Evolutionary conservation across 2,888 invertebrate species (phyloP).

Genomic region (Melinaea marsaeus): DNA sequence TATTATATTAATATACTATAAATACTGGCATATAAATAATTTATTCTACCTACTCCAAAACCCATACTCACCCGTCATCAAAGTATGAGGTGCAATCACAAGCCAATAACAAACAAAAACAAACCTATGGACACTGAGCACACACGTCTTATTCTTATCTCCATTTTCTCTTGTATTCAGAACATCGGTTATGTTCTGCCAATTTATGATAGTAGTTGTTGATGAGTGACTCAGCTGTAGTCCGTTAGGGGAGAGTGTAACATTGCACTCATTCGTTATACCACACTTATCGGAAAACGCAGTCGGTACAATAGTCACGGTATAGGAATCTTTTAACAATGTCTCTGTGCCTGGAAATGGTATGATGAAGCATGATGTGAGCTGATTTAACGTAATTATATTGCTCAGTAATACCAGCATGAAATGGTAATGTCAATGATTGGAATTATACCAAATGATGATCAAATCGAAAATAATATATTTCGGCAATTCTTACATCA

Average conservation of each 20-base stretch:
- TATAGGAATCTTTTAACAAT: conserved; percentile 71
- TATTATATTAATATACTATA: background rate
- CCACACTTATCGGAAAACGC: conserved; percentile 80
- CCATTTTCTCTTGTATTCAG: conserved; percentile 70
- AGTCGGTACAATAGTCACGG: conserved; percentile 80
- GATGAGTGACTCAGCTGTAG: conserved; percentile 75
- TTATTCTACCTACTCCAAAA: background rate
- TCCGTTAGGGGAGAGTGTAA: conserved; percentile 75
- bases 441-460: conserved; percentile 15
- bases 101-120: conserved; percentile 34
- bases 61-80: background rate
- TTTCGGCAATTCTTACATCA: no score
- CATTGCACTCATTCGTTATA: conserved; percentile 76
- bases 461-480: conserved; percentile 5
- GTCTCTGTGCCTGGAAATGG: conserved; percentile 66
- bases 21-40: background rate
- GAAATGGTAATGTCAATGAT: conserved; percentile 21
- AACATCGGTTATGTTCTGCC: conserved; percentile 79
- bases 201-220: conserved; percentile 73
- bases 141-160: conserved; percentile 79
- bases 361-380: conserved; percentile 41
- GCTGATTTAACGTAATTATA: conserved; percentile 31
- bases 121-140: conserved; percentile 80
- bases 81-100: background rate
- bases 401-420: conserved; percentile 27